A percentile compares a stretch with the other conserved stretches of the same genome.
Evolutionary conservation across 2,888 invertebrate genomes (phyloP).

Genomic region (Apantesis nais): DNA sequence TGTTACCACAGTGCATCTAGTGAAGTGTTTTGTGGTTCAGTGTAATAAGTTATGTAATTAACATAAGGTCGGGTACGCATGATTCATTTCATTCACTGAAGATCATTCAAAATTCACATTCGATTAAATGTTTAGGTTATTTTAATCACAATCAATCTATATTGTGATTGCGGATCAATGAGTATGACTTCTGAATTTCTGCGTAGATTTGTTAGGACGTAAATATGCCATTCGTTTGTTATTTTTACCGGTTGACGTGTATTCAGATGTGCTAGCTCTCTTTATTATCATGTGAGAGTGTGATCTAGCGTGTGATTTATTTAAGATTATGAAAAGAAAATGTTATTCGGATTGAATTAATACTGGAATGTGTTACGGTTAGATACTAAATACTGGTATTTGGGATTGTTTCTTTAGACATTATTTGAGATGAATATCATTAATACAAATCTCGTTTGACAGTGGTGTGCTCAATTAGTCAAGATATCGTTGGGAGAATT

Average conservation of each 20-base stretch:
- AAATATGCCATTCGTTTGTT: conserved; percentile 21
- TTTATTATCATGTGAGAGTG: not conserved
- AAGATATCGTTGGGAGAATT: not conserved
- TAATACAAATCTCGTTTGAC: not conserved
- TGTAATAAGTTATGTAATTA: conserved; percentile 45
- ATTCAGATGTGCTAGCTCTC: conserved; percentile 23
- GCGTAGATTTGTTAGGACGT: conserved; percentile 14
- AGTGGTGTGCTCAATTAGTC: not conserved
- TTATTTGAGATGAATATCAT: not conserved
- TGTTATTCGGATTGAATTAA: not conserved
- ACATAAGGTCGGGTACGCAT: conserved; percentile 38
- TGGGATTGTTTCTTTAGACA: conserved; percentile 1
- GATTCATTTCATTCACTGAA: conserved; percentile 33
- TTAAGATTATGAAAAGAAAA: not conserved
- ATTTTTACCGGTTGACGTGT: conserved; percentile 28
- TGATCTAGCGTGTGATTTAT: not conserved
- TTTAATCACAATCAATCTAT: too few species aligned
- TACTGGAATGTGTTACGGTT: not conserved
- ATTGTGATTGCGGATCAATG: not conserved
- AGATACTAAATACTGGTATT: not conserved
- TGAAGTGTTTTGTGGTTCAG: conserved; percentile 50
- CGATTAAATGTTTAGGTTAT: conserved; percentile 20
- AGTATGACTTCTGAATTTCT: not conserved
- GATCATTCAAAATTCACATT: conserved; percentile 29
- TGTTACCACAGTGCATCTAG: conserved; percentile 60